Evolutionary conservation across 2,113 vertebrate genomes (phyloP).

Genomic region (Haemorhous mexicanus): DNA sequence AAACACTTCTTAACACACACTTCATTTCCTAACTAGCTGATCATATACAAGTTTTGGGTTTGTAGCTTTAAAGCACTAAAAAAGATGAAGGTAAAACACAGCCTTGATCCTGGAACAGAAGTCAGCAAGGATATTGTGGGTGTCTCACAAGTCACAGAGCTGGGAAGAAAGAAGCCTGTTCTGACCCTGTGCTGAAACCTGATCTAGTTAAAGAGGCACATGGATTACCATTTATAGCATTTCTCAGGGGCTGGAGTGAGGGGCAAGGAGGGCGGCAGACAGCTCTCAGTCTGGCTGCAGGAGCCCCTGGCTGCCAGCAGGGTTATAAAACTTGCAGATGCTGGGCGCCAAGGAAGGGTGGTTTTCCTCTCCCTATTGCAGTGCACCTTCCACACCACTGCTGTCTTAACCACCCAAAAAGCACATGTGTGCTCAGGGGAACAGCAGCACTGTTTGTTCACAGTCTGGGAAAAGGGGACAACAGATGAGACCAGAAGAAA

Average conservation of each 20-base stretch:
- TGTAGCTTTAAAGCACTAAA: not conserved
- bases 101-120: conserved; percentile 34
- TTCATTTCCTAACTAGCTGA: conserved; percentile 29
- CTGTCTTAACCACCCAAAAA: not conserved
- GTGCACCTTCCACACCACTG: not conserved
- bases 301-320: not conserved
- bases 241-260: conserved; percentile 15
- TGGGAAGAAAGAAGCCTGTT: conserved; percentile 29
- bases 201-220: conserved; percentile 42
- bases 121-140: conserved; percentile 25
- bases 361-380: not conserved
- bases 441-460: not conserved
- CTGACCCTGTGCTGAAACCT: conserved; percentile 29
- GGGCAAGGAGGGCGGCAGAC: not conserved
- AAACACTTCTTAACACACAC: conserved; percentile 5
- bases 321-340: not conserved
- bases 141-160: conserved; percentile 12
- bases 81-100: conserved; percentile 30
- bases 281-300: not conserved
- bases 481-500: not conserved
- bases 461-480: not conserved
- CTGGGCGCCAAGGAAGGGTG: not conserved
- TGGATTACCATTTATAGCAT: conserved; percentile 29
- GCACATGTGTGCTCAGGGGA: not conserved
- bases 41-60: conserved; percentile 18